These are phyloP conservation scores for Seriola aureovittata DNA, from an alignment of 2,113 vertebrate species.

Conservation along the genomic window DNA sequence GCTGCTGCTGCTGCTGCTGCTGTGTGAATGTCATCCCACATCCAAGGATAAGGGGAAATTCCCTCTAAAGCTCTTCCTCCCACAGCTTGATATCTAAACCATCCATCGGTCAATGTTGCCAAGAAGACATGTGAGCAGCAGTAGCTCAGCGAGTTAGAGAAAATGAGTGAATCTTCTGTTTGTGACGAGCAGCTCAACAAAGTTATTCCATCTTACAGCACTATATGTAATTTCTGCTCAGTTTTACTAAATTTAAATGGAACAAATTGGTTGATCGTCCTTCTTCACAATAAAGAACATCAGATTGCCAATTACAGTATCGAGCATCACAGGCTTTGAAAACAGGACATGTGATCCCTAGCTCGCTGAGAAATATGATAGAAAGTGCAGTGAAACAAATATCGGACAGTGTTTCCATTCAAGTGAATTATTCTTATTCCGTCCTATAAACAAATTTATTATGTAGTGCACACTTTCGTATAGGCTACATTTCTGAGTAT, in stretches of 20 bases:
- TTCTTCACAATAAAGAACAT: background rate
- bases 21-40: constrained; percentile 11
- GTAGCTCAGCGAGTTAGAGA: constrained; percentile 29
- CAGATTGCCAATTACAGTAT: constrained; percentile 5
- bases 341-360: constrained; percentile 30
- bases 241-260: background rate
- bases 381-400: background rate
- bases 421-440: background rate
- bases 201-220: background rate
- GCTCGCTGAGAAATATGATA: background rate
- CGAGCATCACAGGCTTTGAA: background rate
- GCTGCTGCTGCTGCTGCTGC: constrained; percentile 12
- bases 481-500: too few species aligned
- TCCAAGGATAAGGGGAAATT: constrained; percentile 18
- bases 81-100: constrained; percentile 36
- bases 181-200: constrained; percentile 13
- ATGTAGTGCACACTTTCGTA: too few species aligned
- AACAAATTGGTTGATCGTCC: background rate
- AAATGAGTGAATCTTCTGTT: constrained; percentile 46
- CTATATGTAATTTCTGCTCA: background rate
- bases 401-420: background rate
- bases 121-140: constrained; percentile 26
- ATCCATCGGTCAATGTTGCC: background rate
- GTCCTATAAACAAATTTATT: too few species aligned
- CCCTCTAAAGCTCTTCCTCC: constrained; percentile 21